phyloP scores from a whole-genome alignment of 1,140 invertebrate genomes.

The Semibalanus balanoides region DNA sequence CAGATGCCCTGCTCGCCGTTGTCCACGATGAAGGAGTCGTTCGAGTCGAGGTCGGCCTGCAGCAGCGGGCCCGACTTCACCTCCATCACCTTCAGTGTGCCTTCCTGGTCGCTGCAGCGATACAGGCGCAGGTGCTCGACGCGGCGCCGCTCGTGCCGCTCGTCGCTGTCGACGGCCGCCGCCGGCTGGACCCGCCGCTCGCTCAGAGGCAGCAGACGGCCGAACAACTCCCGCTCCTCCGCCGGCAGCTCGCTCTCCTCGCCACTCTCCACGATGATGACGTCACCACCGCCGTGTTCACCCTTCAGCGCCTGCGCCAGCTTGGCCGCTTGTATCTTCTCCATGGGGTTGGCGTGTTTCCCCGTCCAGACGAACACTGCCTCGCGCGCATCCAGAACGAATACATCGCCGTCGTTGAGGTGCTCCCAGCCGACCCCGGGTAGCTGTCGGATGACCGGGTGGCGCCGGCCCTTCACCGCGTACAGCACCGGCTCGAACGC shows the following conservation, averaged over 20 bases:
- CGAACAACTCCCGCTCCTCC: conserved; percentile 48
- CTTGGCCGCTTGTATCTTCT: conserved; percentile 45
- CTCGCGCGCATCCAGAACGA: conserved; percentile 55
- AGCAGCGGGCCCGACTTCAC: conserved; percentile 67
- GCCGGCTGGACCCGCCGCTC: conserved; percentile 24
- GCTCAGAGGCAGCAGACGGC: conserved; percentile 49
- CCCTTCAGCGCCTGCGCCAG: conserved; percentile 30
- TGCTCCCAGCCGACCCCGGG: conserved; percentile 53
- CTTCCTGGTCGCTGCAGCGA: conserved; percentile 55
- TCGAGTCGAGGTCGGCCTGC: conserved; percentile 57
- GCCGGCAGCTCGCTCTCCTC: conserved; percentile 56
- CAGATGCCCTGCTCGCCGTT: conserved; percentile 66
- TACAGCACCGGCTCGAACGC: conserved; percentile 43
- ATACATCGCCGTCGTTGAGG: conserved; percentile 74
- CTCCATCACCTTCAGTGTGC: conserved; percentile 55
- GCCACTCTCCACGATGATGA: conserved; percentile 70
- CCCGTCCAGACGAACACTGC: conserved; percentile 67
- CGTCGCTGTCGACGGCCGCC: conserved; percentile 26
- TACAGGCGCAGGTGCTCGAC: conserved; percentile 42
- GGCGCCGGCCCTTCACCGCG: conserved; percentile 50
- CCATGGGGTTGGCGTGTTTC: conserved; percentile 46
- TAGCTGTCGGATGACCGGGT: conserved; percentile 50
- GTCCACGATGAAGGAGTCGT: conserved; percentile 77
- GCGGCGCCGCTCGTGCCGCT: conserved; percentile 16
- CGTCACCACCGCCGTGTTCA: conserved; percentile 32